A percentile compares a stretch with the other conserved stretches of the same genome.
These are phyloP conservation scores for Hemicordylus capensis DNA, from an alignment of 2,113 vertebrate species.

Conservation along the genomic window DNA sequence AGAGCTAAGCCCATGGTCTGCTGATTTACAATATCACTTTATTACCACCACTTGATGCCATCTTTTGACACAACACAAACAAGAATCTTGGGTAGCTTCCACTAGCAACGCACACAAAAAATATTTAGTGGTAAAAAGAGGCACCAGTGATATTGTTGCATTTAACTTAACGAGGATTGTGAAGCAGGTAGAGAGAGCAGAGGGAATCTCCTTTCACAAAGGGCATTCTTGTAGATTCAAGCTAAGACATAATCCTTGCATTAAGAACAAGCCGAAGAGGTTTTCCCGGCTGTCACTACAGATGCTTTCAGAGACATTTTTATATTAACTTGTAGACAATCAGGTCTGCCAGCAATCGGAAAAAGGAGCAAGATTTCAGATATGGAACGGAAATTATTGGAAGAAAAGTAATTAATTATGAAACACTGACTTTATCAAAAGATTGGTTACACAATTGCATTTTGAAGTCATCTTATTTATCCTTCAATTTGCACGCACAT, in stretches of 20 bases:
- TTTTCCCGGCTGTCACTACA: background rate
- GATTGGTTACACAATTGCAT: background rate
- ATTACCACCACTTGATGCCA: slow-evolving; percentile 13
- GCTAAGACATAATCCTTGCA: background rate
- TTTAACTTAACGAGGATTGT: background rate
- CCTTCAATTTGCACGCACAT: background rate
- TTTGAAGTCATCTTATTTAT: background rate
- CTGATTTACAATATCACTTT: slow-evolving; percentile 10
- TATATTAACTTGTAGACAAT: background rate
- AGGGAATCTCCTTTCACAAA: background rate
- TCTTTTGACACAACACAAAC: background rate
- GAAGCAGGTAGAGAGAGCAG: background rate
- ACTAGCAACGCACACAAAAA: background rate
- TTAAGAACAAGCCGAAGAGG: background rate
- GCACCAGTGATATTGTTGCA: background rate
- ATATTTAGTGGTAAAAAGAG: background rate
- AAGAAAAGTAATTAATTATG: background rate
- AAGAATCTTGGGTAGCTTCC: background rate
- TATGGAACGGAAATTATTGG: background rate
- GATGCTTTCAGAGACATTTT: background rate
- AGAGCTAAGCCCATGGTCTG: background rate
- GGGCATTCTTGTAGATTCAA: background rate
- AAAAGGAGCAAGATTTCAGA: background rate
- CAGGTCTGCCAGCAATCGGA: background rate
- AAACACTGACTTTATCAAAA: background rate